Base-by-base conservation (phyloP, 2,113 vertebrate species). In the Ranitomeya imitator region DNA sequence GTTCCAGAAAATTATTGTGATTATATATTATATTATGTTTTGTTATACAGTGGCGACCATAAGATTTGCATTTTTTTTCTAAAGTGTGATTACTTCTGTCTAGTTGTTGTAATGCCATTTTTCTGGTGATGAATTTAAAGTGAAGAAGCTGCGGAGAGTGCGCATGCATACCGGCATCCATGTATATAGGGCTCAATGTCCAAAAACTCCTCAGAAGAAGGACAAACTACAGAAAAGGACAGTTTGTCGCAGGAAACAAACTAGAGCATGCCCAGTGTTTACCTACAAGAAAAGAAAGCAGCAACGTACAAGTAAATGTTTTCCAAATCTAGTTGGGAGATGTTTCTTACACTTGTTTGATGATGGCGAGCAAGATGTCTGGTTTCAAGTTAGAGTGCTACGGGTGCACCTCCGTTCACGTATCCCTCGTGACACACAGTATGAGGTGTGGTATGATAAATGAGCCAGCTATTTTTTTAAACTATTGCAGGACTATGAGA, bases 321-420 rank as follows among this genome's bases (percentile, higher is more conserved):
- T 94, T 90, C 96, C 96, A 0, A 95, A 96, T 61, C 91, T 97
- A 81, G 96, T 96, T 71, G 96, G 96, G 1, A 96, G 94, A 90
- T 94, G 90, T 74, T 96, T 96, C 60, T 87, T 88, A 0, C 96
- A 97, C 86, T 90, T 97, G 81, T 97, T 96, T 18, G 96, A 97
- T 88, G 96, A 94, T 0, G 95, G 96, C 88, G 95, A 95, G 85
- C 94, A 93, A 0, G 96, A 97, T 77, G 94, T 94, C 79, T 95
- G 96, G 94, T 95, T 94, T 88, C 91, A 86, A 26, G 96, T 96
- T 15, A 89, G 94, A 84, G 96, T 97, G 76, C 67, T 96, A 69
- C 65, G 94, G 0, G 89, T 96, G 19, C 94, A 96, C 0, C 90
- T 93, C 79, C 91, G 90, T 37, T 87, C 92, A 89, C 77, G 88